Conservation (phyloP, 1,140 invertebrate genomes). For the Latrodectus geometricus region DNA sequence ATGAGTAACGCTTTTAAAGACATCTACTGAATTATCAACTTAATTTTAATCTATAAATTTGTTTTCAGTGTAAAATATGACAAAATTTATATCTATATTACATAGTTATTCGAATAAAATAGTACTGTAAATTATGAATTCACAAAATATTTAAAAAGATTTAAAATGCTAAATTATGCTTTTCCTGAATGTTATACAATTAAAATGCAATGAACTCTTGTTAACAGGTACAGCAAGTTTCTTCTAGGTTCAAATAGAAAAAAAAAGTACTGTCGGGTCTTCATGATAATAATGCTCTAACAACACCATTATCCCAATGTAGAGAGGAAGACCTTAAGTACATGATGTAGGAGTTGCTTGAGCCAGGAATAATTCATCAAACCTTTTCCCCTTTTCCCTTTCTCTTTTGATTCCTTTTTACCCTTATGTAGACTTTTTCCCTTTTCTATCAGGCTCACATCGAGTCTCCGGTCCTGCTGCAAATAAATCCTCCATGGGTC, state of each 20-base stretch:
- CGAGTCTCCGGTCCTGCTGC: slow-evolving; percentile 24
- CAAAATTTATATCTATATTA: too few species aligned
- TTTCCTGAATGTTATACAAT: too few species aligned
- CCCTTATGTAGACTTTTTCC: neutral
- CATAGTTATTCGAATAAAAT: too few species aligned
- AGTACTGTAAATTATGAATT: too few species aligned
- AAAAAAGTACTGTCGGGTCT: neutral
- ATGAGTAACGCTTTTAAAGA: too few species aligned
- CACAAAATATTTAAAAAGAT: too few species aligned
- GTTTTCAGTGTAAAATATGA: too few species aligned
- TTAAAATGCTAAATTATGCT: too few species aligned
- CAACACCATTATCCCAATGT: slow-evolving; percentile 28
- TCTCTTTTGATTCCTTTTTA: slow-evolving; percentile 28
- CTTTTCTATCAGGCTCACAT: neutral
- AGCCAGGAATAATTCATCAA: slow-evolving; percentile 55
- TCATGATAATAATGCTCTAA: slow-evolving; percentile 18
- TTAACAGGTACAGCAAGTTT: too few species aligned
- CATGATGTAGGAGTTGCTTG: slow-evolving; percentile 49
- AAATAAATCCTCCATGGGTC: slow-evolving; percentile 52
- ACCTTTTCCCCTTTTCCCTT: slow-evolving; percentile 12
- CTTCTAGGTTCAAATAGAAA: neutral
- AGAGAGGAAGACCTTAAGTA: slow-evolving; percentile 34
- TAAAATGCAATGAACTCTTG: too few species aligned
- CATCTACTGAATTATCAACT: too few species aligned
- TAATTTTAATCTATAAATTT: too few species aligned